phyloP scores from a whole-genome alignment of 2,797 vertebrate species.

The Perodicticus potto region DNA sequence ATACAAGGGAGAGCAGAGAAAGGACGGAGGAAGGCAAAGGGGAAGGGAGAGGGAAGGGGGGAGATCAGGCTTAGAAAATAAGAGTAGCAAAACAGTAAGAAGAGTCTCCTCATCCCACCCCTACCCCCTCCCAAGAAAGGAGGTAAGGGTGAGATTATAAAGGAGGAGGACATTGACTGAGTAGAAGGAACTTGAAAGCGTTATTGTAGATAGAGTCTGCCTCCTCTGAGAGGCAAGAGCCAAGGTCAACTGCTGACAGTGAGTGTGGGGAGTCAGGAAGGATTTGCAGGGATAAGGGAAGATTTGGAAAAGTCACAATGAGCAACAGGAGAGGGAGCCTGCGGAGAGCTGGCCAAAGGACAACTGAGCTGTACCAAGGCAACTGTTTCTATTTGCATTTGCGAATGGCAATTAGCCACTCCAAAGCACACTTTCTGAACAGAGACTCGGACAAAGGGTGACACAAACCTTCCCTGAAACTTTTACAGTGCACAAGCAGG shows the following conservation, averaged over 20 bases:
- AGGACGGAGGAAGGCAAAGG: background rate
- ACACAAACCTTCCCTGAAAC: background rate
- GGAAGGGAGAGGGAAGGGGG: background rate
- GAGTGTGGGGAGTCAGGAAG: background rate
- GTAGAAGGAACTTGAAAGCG: background rate
- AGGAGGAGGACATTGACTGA: background rate
- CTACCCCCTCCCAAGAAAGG: background rate
- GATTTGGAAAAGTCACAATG: background rate
- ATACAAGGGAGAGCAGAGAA: background rate
- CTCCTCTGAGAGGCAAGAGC: background rate
- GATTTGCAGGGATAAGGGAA: background rate
- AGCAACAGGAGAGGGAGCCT: background rate
- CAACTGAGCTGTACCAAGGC: background rate
- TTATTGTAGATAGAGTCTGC: constrained; percentile 13
- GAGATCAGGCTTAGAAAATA: background rate
- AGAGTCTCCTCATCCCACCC: no score
- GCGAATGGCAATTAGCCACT: constrained; percentile 15
- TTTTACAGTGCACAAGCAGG: constrained; percentile 19
- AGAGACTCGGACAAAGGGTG: constrained; percentile 9
- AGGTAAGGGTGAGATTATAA: background rate
- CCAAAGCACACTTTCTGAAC: background rate
- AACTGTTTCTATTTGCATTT: constrained; percentile 36
- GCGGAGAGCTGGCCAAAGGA: background rate
- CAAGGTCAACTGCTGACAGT: background rate
- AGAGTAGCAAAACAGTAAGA: background rate